Base-by-base conservation (phyloP, 2,888 invertebrate genomes). In the Gnatocerus cornutus region DNA sequence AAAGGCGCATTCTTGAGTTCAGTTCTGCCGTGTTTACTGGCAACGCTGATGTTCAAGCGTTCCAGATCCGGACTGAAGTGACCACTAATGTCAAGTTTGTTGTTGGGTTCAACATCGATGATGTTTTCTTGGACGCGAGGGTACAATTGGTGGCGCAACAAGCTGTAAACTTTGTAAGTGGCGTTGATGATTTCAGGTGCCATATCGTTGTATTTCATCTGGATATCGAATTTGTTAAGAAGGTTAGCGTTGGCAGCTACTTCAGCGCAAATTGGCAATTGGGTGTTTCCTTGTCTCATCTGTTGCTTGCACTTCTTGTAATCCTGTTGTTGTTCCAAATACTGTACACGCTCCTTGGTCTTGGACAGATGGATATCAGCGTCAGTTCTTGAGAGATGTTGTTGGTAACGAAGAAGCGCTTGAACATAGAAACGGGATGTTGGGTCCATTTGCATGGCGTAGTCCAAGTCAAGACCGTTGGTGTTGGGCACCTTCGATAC, bases 221-320 rank as follows among this genome's bases (percentile, higher is more conserved):
- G 80, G 1, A 89, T 77, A 52, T 86, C 84, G 12, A 88, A 78
- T 58, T 85, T 82, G 76, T 92, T 89, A 53, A 89, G 84, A 37
- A 87, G 82, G 72, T 88, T 87, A 3, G 90, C 88, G 58, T 58
- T 59, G 14, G 86, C 79, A 5, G 88, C 88, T 77, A 88, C 86
- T 71, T 89, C 86, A 66, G 88, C 87, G 80, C 92, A 92, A 65
- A 87, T 87, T 1, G 85, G 82, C 65, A 89, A 86, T 79, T 88
- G 88, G 71, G 87, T 83, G 80, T 91, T 88, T 29, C 89, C 88
- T 58, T 86, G 77, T 68, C 85, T 80, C 78, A 88, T 88, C 77
- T 90, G 86, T 66, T 86, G 78, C 45, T 84, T 76, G 79, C 89
- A 90, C 76, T 86, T 82, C 62, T 87, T 85, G 64, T 86, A 87